Conservation (phyloP, 2,888 invertebrate species). For the Lottia gigantea region DNA sequence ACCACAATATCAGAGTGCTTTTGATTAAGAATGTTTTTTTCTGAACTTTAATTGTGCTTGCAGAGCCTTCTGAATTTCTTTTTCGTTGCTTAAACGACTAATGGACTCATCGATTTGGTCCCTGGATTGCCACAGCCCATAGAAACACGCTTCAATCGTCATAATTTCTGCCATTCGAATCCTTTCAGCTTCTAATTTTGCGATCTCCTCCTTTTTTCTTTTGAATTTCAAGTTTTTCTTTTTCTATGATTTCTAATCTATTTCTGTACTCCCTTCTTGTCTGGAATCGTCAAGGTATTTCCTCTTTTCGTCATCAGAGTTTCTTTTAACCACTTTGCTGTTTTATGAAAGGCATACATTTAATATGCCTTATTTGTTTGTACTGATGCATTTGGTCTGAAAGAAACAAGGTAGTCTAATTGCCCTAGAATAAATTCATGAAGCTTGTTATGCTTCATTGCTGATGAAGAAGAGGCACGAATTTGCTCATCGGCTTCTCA, state of each 20-base stretch:
- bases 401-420: slow-evolving; percentile 15
- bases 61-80: neutral
- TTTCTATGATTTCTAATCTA: slow-evolving; percentile 15
- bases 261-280: slow-evolving; percentile 15
- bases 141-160: slow-evolving; percentile 17
- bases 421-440: slow-evolving; percentile 20
- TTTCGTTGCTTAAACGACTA: neutral
- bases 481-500: slow-evolving; percentile 17
- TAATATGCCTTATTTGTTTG: slow-evolving; percentile 23
- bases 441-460: slow-evolving; percentile 21
- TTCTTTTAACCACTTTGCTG: slow-evolving; percentile 13
- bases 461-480: slow-evolving; percentile 13
- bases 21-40: neutral
- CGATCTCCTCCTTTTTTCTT: slow-evolving; percentile 18
- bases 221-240: slow-evolving; percentile 7
- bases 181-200: slow-evolving; percentile 12
- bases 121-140: neutral
- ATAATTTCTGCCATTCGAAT: slow-evolving; percentile 19
- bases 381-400: slow-evolving; percentile 20
- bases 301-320: neutral
- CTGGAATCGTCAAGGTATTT: slow-evolving; percentile 14
- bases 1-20: slow-evolving; percentile 13
- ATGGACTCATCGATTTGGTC: neutral
- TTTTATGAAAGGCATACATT: slow-evolving; percentile 21
- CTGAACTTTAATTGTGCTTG: neutral